Percentiles rank a stretch among this genome's conserved stretches.
Conservation (phyloP, 1,140 invertebrate species). For the Sminthurinus signatus region DNA sequence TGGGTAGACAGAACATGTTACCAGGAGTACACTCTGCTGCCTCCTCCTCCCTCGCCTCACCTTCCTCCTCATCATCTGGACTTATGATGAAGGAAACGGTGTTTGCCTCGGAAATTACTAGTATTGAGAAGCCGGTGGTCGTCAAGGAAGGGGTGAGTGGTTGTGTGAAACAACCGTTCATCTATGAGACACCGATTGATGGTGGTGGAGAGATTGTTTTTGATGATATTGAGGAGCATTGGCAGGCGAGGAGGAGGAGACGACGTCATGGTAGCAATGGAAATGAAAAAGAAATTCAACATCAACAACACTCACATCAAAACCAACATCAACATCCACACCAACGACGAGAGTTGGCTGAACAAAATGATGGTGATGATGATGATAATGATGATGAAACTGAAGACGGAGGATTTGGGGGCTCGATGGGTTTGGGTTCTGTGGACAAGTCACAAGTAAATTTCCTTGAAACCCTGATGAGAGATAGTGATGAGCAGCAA, state of each 20-base stretch:
- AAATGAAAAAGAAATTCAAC: too few relatives aligned
- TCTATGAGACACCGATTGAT: conserved; percentile 50
- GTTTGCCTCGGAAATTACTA: conserved; percentile 39
- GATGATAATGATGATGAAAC: too few relatives aligned
- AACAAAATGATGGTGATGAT: too few relatives aligned
- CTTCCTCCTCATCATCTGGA: neutral
- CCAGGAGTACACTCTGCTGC: neutral
- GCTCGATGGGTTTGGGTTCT: neutral
- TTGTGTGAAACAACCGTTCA: conserved; percentile 25
- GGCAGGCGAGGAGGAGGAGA: too few relatives aligned
- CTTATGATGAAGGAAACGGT: conserved; percentile 40
- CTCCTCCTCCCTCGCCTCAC: neutral
- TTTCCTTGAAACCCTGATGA: conserved; percentile 29
- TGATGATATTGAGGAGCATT: conserved; percentile 61
- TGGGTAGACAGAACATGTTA: neutral
- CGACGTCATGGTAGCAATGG: too few relatives aligned
- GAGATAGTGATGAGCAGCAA: conserved; percentile 29
- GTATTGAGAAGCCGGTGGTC: conserved; percentile 34
- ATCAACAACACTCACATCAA: too few relatives aligned
- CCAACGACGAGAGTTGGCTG: too few relatives aligned
- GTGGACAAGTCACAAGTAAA: conserved; percentile 21
- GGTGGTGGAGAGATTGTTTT: conserved; percentile 68
- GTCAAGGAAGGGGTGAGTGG: neutral
- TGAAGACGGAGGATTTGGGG: conserved; percentile 42
- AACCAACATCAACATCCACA: too few relatives aligned